Base-by-base conservation (phyloP, 2,888 invertebrate species). In the Campoplex nolae region DNA sequence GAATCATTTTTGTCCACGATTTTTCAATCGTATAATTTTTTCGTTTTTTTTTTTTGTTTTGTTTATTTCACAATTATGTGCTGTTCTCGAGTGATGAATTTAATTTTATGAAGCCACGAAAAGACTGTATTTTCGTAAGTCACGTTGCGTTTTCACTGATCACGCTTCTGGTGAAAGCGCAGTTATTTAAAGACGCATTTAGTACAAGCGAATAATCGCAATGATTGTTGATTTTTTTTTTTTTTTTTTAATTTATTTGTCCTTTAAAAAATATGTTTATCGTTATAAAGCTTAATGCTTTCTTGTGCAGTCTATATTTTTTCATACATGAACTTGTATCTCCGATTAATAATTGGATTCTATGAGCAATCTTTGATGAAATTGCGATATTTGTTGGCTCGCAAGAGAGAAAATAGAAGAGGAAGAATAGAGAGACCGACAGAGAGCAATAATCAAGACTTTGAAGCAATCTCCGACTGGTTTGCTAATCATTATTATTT, bases 161-260 rank as follows among this genome's bases (percentile, higher is more conserved):
- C 78, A 78, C 78, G 83, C 79, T 62, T 75, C 76, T 74, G 83
- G 87, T 85, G 87, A 87, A 85, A 85, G 87, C 81, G 77, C 80
- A 8, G 32, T 65, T 48, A 42, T 42, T 73, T 38, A 56, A 82
- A 32, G 56, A 85, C 67, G 16, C 38, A 79, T 75, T 13, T 38
- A 48, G 9, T 8, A 54, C 11, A 77, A 78, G 56, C 54, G 71
- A 76, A 58, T 71, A 58, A 58, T 81, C 71, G 75, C 70, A 71
- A 67, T 56, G n/a, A 79, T n/a, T 48, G n/a, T 56, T 38, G 4
- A 23, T 38, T 38, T 38, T 38, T 4, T 38, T 42, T 42, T 28
- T 71, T 56, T n/a, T n/a, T n/a, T n/a, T n/a, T n/a, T n/a, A n/a
- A 23, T 42, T 56, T 51, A 32, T 32, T 48, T 70, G 28, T 58